Percentiles rank a stretch among this genome's conserved stretches.
These are phyloP conservation scores for Pygoscelis adeliae DNA, from an alignment of 2,113 vertebrate species.

Conservation along the genomic window DNA sequence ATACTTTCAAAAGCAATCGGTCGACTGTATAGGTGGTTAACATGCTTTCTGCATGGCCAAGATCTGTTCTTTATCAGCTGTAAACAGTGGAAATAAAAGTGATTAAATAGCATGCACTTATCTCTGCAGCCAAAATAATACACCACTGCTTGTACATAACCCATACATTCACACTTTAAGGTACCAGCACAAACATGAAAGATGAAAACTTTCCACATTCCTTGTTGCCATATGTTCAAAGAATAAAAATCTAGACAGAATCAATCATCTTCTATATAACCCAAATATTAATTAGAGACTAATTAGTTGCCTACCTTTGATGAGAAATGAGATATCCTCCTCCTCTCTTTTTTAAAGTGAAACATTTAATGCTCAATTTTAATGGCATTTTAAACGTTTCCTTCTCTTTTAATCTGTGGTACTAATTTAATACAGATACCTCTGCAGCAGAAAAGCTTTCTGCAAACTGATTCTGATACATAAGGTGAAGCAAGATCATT, in stretches of 20 bases:
- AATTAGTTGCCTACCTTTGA: slow-evolving; percentile 35
- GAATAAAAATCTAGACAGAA: slow-evolving; percentile 34
- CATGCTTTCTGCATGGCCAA: background rate
- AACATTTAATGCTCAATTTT: slow-evolving; percentile 24
- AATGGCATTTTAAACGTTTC: slow-evolving; percentile 34
- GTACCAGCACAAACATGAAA: background rate
- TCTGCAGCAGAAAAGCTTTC: background rate
- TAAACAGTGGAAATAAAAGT: background rate
- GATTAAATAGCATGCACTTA: background rate
- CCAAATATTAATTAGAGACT: slow-evolving; percentile 40
- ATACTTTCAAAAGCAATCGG: background rate
- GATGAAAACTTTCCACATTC: background rate
- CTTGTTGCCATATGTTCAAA: slow-evolving; percentile 22
- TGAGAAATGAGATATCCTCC: background rate
- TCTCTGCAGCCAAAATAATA: background rate
- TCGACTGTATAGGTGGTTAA: background rate
- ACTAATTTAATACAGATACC: background rate
- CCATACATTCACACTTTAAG: background rate
- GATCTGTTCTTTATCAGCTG: background rate
- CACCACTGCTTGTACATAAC: background rate
- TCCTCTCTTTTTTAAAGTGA: slow-evolving; percentile 8
- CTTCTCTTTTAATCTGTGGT: slow-evolving; percentile 3
- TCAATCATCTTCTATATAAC: slow-evolving; percentile 27
- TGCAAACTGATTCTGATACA: background rate
- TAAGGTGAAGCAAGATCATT: background rate